Evolutionary conservation across 64 coral and sea anemone species (phyloP).

Genomic region (Anthopleura sola): DNA sequence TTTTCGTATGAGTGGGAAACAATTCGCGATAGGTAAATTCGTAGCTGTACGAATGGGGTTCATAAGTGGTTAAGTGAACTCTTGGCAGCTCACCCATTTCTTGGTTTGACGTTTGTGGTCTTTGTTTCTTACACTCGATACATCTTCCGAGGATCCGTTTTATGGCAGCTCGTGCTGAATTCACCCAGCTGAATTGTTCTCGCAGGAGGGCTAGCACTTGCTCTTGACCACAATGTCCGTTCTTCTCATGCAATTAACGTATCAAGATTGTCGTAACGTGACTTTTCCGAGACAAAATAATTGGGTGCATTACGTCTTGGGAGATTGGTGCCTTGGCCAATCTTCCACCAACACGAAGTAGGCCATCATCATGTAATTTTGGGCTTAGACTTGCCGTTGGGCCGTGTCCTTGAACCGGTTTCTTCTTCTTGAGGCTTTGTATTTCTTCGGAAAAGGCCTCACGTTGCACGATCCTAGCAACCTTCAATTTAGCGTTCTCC

Average conservation of each 20-base stretch:
- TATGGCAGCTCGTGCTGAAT: constrained; percentile 28
- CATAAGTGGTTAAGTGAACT: constrained; percentile 34
- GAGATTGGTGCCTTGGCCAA: no score
- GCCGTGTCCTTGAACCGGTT: background rate
- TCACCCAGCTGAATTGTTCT: constrained; percentile 59
- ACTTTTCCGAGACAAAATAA: constrained; percentile 52
- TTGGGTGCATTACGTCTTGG: constrained; percentile 45
- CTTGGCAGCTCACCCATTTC: constrained; percentile 64
- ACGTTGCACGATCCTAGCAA: constrained; percentile 14
- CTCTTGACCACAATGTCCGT: constrained; percentile 60
- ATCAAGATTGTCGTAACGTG: constrained; percentile 50
- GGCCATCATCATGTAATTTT: constrained; percentile 1
- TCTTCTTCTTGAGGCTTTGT: background rate
- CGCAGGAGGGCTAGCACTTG: constrained; percentile 39
- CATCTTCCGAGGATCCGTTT: constrained; percentile 35
- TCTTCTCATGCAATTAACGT: constrained; percentile 49
- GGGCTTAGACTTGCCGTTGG: constrained; percentile 25
- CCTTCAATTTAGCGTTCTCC: background rate
- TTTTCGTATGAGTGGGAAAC: no score
- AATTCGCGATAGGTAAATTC: no score
- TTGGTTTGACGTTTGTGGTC: constrained; percentile 4
- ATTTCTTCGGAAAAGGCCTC: constrained; percentile 4
- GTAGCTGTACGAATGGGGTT: no score
- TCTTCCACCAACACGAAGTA: constrained; percentile 50
- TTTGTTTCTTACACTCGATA: constrained; percentile 12